phyloP scores from a whole-genome alignment of 64 coral and sea anemone genomes.

The Platygyra sinensis region DNA sequence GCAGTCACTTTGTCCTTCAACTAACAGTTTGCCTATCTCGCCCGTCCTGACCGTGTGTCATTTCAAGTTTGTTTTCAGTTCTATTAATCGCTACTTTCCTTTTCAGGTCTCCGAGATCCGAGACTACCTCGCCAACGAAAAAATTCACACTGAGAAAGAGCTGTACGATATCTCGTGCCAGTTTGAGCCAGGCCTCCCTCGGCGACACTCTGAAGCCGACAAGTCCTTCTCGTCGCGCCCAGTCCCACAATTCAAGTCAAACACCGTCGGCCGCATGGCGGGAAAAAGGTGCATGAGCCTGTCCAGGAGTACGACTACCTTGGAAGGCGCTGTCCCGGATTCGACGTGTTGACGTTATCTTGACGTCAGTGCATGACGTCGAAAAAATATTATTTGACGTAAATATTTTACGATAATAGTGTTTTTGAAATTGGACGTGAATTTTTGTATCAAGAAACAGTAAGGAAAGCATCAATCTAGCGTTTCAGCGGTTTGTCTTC shows the following conservation, averaged over 20 bases:
- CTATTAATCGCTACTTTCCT: not conserved
- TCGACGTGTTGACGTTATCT: constrained; percentile 25
- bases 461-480: not conserved
- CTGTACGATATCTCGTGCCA: constrained; percentile 89
- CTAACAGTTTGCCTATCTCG: too few species aligned
- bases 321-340: constrained; percentile 5
- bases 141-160: constrained; percentile 82
- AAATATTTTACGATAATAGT: not conserved
- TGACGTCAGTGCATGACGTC: constrained; percentile 2
- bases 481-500: not conserved
- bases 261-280: constrained; percentile 41
- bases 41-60: too few species aligned
- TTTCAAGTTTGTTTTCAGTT: too few species aligned
- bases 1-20: too few species aligned
- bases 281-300: constrained; percentile 45
- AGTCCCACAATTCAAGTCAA: constrained; percentile 71
- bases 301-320: constrained; percentile 21
- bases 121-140: constrained; percentile 79
- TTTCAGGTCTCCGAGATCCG: constrained; percentile 77
- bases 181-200: constrained; percentile 74
- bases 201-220: constrained; percentile 78
- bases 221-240: constrained; percentile 43
- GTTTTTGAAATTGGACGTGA: not conserved
- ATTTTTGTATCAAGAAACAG: not conserved
- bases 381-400: not conserved